These are phyloP conservation scores for Brachionus sp. DNA, from an alignment of 1,140 invertebrate genomes.

Conservation along the genomic window DNA sequence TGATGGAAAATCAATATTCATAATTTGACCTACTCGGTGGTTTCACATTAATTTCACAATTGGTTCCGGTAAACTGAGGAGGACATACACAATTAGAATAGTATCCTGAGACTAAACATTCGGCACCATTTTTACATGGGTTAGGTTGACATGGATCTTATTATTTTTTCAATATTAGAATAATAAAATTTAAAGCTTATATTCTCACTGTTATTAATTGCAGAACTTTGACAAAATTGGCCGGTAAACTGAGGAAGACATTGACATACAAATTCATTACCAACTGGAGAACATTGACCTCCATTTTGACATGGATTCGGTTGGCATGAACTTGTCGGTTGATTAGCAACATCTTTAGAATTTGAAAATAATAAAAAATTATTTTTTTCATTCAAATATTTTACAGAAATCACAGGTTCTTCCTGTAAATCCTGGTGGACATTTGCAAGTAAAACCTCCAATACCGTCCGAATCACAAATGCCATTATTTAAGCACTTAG, in stretches of 20 bases:
- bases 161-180: not conserved
- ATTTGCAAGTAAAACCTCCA: constrained; percentile 42
- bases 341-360: not conserved
- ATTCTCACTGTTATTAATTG: not conserved
- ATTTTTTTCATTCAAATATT: not conserved
- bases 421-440: constrained; percentile 48
- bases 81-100: constrained; percentile 44
- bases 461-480: constrained; percentile 35
- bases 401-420: constrained; percentile 48
- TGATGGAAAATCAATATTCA: not conserved
- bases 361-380: not conserved
- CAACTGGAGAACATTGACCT: constrained; percentile 42
- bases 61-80: constrained; percentile 12
- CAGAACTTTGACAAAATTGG: constrained; percentile 46
- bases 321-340: constrained; percentile 17
- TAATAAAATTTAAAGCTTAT: not conserved
- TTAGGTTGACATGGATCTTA: constrained; percentile 46
- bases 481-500: constrained; percentile 39
- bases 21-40: not conserved
- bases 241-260: constrained; percentile 52
- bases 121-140: constrained; percentile 46
- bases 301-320: constrained; percentile 42
- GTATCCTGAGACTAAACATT: constrained; percentile 27
- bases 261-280: constrained; percentile 60
- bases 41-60: not conserved